Base-by-base conservation (phyloP, 2,888 invertebrate species). In the Bembecia ichneumoniformis region DNA sequence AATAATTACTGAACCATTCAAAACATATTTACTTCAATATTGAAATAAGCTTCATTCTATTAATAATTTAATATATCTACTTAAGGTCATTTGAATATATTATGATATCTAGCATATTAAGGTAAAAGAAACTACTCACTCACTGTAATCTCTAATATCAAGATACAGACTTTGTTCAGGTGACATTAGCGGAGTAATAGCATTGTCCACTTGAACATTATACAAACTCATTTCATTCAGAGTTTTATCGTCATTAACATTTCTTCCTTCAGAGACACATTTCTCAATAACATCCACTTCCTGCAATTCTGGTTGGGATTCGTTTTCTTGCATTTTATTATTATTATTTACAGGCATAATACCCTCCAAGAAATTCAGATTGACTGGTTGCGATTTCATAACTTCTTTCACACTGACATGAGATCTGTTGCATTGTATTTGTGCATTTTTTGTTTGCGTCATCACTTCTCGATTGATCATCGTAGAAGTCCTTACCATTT, bases 401-500 rank as follows among this genome's bases (percentile, higher is more conserved):
- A 81, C 74, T 57, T 80, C 84, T 57, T 80, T 86, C 36, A 86
- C 77, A 52, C 79, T 82, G 34, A 86, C 76, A 58, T 84, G 81
- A 16, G 87, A 83, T 52, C 72, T 71, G 46, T 83, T 84, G 49
- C 82, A 81, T 49, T 86, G 84, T 56, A 84, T 75, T 52, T 87
- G 83, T 47, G 81, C 72, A 63, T 70, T 83, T 28, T 74, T 72
- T 3, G 59, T 68, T 56, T 78, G 68, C 55, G 73, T 78, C 3
- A 80, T 55, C 52, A 51, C 44, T 40, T 83, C 84, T 58, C 82
- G 81, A 53, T 87, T 87, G 3, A 84, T 80, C 11, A 86, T 71
- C 28, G 84, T 87, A 11, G 87, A 86, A 20, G 86, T 87, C 46
- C 78, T 63, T 0, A 87, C 80, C 64, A 92, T 89, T 77, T 92